Conservation (phyloP, 2,113 vertebrate species). For the Oryzias melastigma region DNA sequence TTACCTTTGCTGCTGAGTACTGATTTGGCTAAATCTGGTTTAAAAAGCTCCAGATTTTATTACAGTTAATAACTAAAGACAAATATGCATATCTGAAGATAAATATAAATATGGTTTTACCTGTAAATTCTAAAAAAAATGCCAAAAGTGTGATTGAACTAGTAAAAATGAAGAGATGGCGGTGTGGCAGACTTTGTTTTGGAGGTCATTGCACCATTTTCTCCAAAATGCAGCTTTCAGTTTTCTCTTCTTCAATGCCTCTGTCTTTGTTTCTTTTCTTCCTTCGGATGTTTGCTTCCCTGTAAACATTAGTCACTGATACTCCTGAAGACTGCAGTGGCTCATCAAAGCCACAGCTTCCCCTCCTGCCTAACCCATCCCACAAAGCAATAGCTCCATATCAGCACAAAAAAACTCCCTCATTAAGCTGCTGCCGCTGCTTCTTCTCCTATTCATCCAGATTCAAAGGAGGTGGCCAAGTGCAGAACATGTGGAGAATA, state of each 20-base stretch:
- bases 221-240: neutral
- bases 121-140: too few species aligned
- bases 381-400: neutral
- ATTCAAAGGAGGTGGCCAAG: neutral
- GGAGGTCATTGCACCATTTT: too few species aligned
- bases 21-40: too few species aligned
- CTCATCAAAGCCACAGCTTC: constrained; percentile 7
- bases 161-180: too few species aligned
- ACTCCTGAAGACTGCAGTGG: constrained; percentile 25
- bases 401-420: neutral
- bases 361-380: neutral
- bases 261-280: neutral
- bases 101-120: too few species aligned
- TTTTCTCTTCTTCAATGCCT: neutral
- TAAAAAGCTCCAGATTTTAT: too few species aligned
- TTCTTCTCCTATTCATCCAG: neutral
- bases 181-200: too few species aligned
- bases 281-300: neutral
- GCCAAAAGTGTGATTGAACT: too few species aligned
- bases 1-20: too few species aligned
- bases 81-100: too few species aligned
- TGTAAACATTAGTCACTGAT: constrained; percentile 26
- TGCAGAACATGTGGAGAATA: too few species aligned
- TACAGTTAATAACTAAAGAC: too few species aligned
- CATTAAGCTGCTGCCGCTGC: neutral